Base-by-base conservation (phyloP, 2,888 invertebrate species). In the Coleophora deauratella region DNA sequence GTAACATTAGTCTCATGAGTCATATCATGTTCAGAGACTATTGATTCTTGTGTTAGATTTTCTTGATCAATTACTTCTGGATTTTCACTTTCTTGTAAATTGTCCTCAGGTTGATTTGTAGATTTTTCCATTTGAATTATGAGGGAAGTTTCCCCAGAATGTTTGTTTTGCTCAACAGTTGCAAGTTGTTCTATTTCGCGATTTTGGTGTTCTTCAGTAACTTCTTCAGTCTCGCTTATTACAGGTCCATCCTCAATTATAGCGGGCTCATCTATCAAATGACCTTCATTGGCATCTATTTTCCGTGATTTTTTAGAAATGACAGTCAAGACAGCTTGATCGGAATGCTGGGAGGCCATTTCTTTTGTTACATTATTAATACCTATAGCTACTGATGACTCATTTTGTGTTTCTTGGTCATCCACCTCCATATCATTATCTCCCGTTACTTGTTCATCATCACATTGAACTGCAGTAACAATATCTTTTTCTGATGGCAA, bases 341-440 rank as follows among this genome's bases (percentile, higher is more conserved):
- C 21, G 6, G 21, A 3, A 6, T 21, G 3, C 21, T n/a, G n/a
- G n/a, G n/a, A n/a, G n/a, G n/a, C n/a, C n/a, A n/a, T n/a, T n/a
- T 38, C 37, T 9, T 42, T 45, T 34, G 33, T 37, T 37, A 40
- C 13, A 10, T 35, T 38, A 32, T 45, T 44, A 27, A 46, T 35
- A 28, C 47, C 46, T 37, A 50, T 45, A 21, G 43, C 27, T 34
- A 38, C 41, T 33, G 38, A 11, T 33, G 48, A 27, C 21, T 44
- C 39, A 40, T 48, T 49, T 40, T 47, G 40, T 27, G 41, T 39
- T 43, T 52, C 54, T 42, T 57, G 50, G 31, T 45, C 39, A 36
- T 44, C 36, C 32, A 44, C 42, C 33, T 51, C 47, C 21, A 38
- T 38, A 44, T 31, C 37, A 27, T 44, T 38, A 33, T 42, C 27